These are phyloP conservation scores for Drosophila peninsularis DNA, from an alignment of 2,888 invertebrate genomes.

Conservation along the genomic window DNA sequence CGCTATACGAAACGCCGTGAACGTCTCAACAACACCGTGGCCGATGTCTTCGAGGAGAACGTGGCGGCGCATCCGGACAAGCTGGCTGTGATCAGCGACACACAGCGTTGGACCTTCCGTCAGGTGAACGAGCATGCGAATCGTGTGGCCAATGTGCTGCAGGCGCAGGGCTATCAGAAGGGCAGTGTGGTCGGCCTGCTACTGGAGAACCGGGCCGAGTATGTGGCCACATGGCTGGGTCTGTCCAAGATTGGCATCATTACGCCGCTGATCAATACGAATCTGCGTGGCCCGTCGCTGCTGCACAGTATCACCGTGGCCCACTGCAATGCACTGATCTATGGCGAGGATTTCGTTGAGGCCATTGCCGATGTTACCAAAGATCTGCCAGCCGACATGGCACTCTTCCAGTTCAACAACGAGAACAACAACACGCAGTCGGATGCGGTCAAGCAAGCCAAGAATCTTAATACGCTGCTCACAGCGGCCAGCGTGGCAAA, in stretches of 20 bases:
- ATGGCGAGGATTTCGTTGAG: slow-evolving; percentile 86
- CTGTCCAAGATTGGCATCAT: slow-evolving; percentile 94
- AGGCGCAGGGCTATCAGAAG: slow-evolving; percentile 90
- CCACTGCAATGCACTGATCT: slow-evolving; percentile 93
- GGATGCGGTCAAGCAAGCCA: slow-evolving; percentile 72
- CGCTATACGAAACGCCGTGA: slow-evolving; percentile 87
- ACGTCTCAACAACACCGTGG: slow-evolving; percentile 89
- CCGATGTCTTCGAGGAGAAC: slow-evolving; percentile 91
- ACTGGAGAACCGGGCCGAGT: slow-evolving; percentile 96
- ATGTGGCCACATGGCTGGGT: slow-evolving; percentile 96
- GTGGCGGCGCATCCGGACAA: slow-evolving; percentile 92
- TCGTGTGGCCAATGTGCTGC: slow-evolving; percentile 91
- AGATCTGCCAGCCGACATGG: slow-evolving; percentile 88
- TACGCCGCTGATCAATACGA: slow-evolving; percentile 96
- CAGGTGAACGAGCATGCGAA: slow-evolving; percentile 95
- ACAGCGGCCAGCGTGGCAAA: slow-evolving; percentile 79
- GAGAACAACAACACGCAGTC: slow-evolving; percentile 67
- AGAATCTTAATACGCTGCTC: slow-evolving; percentile 80
- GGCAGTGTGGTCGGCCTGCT: slow-evolving; percentile 95
- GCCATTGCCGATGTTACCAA: slow-evolving; percentile 89
- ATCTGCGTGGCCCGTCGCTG: slow-evolving; percentile 92
- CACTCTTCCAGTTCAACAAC: slow-evolving; percentile 87
- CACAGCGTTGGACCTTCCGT: slow-evolving; percentile 92
- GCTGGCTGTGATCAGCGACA: slow-evolving; percentile 89
- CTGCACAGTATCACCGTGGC: slow-evolving; percentile 94